Percentiles rank a stretch among this genome's conserved stretches.
These are phyloP conservation scores for Drosophila histrio DNA, from an alignment of 2,888 invertebrate genomes.

Conservation along the genomic window DNA sequence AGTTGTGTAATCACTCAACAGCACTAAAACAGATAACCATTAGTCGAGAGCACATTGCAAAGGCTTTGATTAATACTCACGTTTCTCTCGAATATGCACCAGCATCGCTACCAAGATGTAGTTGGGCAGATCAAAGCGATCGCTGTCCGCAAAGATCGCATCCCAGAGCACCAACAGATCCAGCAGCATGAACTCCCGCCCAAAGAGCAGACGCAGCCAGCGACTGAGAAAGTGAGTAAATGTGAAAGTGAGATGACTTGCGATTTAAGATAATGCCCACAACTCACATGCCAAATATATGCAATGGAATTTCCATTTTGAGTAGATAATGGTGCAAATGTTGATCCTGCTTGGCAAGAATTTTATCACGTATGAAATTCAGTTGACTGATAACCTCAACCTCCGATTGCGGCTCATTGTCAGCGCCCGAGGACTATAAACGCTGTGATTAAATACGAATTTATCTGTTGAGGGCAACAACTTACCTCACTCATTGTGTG, in stretches of 20 bases:
- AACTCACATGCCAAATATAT: slow-evolving; percentile 93
- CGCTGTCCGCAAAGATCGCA: slow-evolving; percentile 90
- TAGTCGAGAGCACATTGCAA: background rate
- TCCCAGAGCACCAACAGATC: slow-evolving; percentile 93
- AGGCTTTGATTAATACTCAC: slow-evolving; percentile 85
- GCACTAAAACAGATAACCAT: slow-evolving; percentile 82
- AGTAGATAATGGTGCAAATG: slow-evolving; percentile 88
- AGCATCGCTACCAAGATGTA: slow-evolving; percentile 92
- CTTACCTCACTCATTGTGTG: slow-evolving; percentile 39
- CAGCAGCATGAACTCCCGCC: slow-evolving; percentile 91
- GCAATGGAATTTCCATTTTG: slow-evolving; percentile 91
- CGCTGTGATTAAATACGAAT: background rate
- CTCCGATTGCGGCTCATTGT: slow-evolving; percentile 75
- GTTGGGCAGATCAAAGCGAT: slow-evolving; percentile 86
- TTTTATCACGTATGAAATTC: slow-evolving; percentile 87
- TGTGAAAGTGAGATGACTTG: no score
- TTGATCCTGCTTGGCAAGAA: slow-evolving; percentile 87
- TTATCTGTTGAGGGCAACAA: background rate
- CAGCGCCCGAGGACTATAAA: slow-evolving; percentile 35
- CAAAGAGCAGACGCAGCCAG: slow-evolving; percentile 93
- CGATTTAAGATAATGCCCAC: background rate
- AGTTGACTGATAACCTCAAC: slow-evolving; percentile 87
- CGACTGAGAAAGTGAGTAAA: slow-evolving; percentile 86
- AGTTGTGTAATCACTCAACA: slow-evolving; percentile 87
- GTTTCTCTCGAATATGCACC: slow-evolving; percentile 88